A percentile compares a stretch with the other conserved stretches of the same genome.
Evolutionary conservation across 37 sponge, comb jelly and placozoan genomes (phyloP).

Genomic region (Dysidea cf. avara): DNA sequence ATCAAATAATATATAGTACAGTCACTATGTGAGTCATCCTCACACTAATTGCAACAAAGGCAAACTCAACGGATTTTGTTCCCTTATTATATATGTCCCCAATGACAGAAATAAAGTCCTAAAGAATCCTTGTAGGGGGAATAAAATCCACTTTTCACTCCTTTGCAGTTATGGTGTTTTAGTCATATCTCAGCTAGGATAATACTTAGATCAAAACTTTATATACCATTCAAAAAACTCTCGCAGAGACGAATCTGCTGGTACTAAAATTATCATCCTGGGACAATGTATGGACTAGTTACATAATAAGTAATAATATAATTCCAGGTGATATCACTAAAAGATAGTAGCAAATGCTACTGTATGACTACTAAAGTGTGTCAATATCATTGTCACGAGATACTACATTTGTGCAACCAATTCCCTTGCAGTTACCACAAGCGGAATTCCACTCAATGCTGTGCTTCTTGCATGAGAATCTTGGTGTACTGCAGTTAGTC

Average conservation of each 20-base stretch:
- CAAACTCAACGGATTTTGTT: too few species aligned
- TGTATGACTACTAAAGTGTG: too few species aligned
- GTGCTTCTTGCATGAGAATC: conserved; percentile 35
- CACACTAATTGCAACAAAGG: too few species aligned
- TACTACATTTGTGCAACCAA: conserved; percentile 12
- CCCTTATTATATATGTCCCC: not conserved
- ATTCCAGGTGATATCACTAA: too few species aligned
- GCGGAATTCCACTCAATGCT: conserved; percentile 15
- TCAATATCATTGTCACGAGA: too few species aligned
- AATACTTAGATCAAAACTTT: not conserved
- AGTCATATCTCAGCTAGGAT: not conserved
- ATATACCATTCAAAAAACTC: conserved; percentile 2
- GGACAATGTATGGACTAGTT: too few species aligned
- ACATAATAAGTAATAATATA: too few species aligned
- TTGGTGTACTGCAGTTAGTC: not conserved
- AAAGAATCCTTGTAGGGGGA: conserved; percentile 34
- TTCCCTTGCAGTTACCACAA: conserved; percentile 39
- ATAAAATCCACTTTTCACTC: too few species aligned
- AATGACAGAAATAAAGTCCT: conserved; percentile 36
- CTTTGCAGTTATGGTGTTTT: too few species aligned
- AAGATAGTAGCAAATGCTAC: too few species aligned
- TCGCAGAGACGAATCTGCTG: not conserved
- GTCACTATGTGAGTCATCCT: too few species aligned
- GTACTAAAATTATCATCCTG: not conserved
- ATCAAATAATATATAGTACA: too few species aligned